These are phyloP conservation scores for Teleopsis dalmanni DNA, from an alignment of 1,140 invertebrate genomes.

Conservation along the genomic window DNA sequence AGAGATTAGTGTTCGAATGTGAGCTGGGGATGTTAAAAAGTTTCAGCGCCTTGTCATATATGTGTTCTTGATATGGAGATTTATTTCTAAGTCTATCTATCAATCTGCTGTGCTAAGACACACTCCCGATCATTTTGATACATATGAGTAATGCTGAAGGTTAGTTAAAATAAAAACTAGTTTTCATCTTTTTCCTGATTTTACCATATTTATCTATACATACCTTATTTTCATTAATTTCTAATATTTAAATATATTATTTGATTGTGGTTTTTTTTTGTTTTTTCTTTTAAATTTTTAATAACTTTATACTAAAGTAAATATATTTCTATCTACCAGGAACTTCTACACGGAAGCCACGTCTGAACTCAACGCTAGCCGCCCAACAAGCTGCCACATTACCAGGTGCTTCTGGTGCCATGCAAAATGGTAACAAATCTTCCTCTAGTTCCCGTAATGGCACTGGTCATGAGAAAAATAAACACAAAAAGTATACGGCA, in stretches of 20 bases:
- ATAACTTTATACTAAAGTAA: neutral
- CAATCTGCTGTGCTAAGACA: no score
- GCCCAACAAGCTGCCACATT: constrained; percentile 77
- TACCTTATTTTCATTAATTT: no score
- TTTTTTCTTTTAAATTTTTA: neutral
- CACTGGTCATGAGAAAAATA: constrained; percentile 49
- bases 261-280: neutral
- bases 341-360: constrained; percentile 80
- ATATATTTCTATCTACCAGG: constrained; percentile 41
- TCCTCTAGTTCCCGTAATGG: constrained; percentile 59
- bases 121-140: no score
- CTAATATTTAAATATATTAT: neutral
- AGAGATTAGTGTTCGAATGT: no score
- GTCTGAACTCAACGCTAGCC: constrained; percentile 87
- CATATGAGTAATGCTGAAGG: no score
- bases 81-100: no score
- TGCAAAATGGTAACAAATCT: constrained; percentile 51
- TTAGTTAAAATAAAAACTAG: no score
- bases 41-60: no score
- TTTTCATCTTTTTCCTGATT: no score
- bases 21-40: no score
- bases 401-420: constrained; percentile 35
- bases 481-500: constrained; percentile 59
- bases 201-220: no score
- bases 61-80: no score